Evolutionary conservation across 2,888 invertebrate species (phyloP), one percentile per base, ranked within the genome.

Genomic region (Hesperia comma): DNA sequence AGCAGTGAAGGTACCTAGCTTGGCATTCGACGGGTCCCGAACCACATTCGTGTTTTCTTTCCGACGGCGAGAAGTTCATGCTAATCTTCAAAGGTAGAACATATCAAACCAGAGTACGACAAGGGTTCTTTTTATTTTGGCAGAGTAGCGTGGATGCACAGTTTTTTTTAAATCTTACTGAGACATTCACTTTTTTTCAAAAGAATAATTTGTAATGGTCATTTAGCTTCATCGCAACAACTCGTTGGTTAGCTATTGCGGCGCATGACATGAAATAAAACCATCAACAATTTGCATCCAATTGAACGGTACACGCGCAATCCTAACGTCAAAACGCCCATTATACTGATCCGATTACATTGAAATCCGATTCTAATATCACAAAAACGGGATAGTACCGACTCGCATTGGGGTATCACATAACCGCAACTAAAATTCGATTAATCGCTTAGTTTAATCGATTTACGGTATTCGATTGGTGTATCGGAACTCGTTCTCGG

Each of bases 371-470:
- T 66, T 66, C 53, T 60, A 66, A 66, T 66, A 43, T 60, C 64
- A 53, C 64, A 66, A 60, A 66, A 66, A 66, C 64, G 53, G 33
- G 32, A 8, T 49, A 56, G 49, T 8, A 41, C 41, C 57, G 40
- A 41, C 58, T 26, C 58, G 19, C 43, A 53, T 54, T 40, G 64
- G 63, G 40, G 53, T 66, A 41, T 66, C 64, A 66, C 58, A 58
- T 60, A 33, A 61, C 67, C 54, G 67, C 61, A 67, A 67, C 67
- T 67, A 55, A 66, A 68, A 60, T 67, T 70, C 58, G 67, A 73
- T 69, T 68, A 75, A 71, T 75, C 57, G 73, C 68, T 63, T 63
- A 71, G 64, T 53, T 69, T 73, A 74, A 72, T 70, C 67, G 67
- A 61, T 57, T 58, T 64, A 43, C 43, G 53, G 58, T 33, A 58